A percentile compares a stretch with the other conserved stretches of the same genome.
These are phyloP conservation scores for Larimichthys polyactis DNA, from an alignment of 2,113 vertebrate genomes.

Conservation along the genomic window DNA sequence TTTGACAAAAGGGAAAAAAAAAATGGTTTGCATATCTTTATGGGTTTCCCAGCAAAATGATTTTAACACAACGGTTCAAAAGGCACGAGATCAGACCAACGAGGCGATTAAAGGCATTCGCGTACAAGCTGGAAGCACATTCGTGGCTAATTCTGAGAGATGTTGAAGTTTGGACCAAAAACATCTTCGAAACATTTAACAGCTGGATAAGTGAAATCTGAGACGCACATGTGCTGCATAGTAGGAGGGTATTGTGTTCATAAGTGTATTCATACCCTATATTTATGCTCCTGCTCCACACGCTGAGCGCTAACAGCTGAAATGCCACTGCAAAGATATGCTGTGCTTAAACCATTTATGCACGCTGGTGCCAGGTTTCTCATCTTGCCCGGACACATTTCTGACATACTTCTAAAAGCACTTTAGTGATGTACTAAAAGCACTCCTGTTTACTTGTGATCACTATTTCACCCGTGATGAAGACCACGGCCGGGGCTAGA, in stretches of 20 bases:
- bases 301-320: constrained; percentile 76
- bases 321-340: constrained; percentile 75
- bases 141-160: background rate
- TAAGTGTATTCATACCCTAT: constrained; percentile 68
- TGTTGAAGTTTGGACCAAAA: background rate
- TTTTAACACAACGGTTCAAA: background rate
- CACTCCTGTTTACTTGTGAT: constrained; percentile 74
- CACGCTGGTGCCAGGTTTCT: constrained; percentile 72
- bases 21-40: constrained; percentile 13
- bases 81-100: background rate
- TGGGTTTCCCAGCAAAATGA: background rate
- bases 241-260: constrained; percentile 65
- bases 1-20: background rate
- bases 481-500: constrained; percentile 35
- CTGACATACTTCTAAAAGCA: constrained; percentile 71
- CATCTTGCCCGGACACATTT: constrained; percentile 75
- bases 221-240: constrained; percentile 53
- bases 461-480: constrained; percentile 62
- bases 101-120: too few species aligned
- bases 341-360: constrained; percentile 78
- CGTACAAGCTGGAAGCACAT: background rate
- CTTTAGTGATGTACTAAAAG: constrained; percentile 73
- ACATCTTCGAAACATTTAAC: constrained; percentile 53
- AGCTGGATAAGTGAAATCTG: constrained; percentile 65
- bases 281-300: constrained; percentile 66